These are phyloP conservation scores for Limnothrissa miodon DNA, from an alignment of 2,113 vertebrate genomes.

Conservation along the genomic window DNA sequence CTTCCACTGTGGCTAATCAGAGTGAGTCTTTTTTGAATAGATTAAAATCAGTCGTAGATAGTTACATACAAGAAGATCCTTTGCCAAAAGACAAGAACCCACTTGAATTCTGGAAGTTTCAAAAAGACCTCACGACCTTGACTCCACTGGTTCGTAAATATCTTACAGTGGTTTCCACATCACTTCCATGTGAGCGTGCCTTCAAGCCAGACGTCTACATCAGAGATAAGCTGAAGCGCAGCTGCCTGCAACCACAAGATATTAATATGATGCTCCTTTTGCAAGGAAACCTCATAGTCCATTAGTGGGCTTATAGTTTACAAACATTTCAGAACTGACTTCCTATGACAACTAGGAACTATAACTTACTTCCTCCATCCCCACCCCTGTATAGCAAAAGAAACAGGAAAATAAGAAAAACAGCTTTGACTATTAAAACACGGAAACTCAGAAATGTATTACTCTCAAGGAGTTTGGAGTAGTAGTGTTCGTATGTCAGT, in stretches of 20 bases:
- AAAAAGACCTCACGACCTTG: not conserved
- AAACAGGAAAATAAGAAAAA: too few relatives aligned
- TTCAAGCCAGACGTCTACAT: not conserved
- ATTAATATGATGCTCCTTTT: conserved; percentile 41
- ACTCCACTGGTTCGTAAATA: conserved; percentile 15
- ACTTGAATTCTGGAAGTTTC: conserved; percentile 24
- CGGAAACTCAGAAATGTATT: too few relatives aligned
- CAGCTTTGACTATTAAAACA: too few relatives aligned
- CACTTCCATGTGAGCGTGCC: not conserved
- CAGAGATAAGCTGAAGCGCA: conserved; percentile 4
- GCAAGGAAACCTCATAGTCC: conserved; percentile 16
- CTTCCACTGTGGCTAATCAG: too few relatives aligned
- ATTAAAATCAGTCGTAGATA: not conserved
- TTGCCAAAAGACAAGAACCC: not conserved
- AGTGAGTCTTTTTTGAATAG: not conserved
- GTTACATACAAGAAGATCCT: not conserved
- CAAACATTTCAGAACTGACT: too few relatives aligned
- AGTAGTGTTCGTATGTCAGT: too few relatives aligned
- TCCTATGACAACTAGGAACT: too few relatives aligned
- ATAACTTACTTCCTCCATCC: too few relatives aligned
- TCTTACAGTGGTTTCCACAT: conserved; percentile 25
- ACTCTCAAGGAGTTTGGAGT: too few relatives aligned
- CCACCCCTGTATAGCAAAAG: too few relatives aligned
- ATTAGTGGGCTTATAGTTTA: too few relatives aligned
- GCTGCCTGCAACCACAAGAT: conserved; percentile 19